These are phyloP conservation scores for Brachionus asplanchnoidis DNA, from an alignment of 1,140 invertebrate genomes.

Conservation along the genomic window DNA sequence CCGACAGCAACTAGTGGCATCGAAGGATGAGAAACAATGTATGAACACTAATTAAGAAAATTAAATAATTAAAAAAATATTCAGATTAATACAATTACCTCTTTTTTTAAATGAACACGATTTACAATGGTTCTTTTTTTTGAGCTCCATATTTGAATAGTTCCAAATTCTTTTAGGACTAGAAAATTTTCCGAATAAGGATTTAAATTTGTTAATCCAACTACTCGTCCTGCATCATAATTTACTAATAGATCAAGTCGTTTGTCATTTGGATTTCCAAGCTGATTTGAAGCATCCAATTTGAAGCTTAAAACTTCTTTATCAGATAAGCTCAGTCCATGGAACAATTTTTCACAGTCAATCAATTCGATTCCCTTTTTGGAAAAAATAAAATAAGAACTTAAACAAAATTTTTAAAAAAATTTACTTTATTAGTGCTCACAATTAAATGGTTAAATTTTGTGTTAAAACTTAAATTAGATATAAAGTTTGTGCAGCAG, in stretches of 20 bases:
- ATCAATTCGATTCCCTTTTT: background rate
- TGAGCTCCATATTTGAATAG: constrained; percentile 18
- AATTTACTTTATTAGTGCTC: constrained; percentile 6
- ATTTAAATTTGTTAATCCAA: background rate
- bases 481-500: background rate
- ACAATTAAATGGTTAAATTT: background rate
- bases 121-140: constrained; percentile 2
- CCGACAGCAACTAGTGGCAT: constrained; percentile 33
- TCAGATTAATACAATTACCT: background rate
- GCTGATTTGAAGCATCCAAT: background rate
- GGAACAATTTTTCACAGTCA: constrained; percentile 14
- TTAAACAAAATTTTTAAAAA: background rate
- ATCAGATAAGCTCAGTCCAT: background rate
- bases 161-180: constrained; percentile 9
- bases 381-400: too few relatives aligned
- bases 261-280: background rate
- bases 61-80: background rate
- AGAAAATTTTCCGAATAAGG: constrained; percentile 17
- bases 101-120: background rate
- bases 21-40: background rate
- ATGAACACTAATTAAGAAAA: constrained; percentile 3
- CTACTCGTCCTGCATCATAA: constrained; percentile 16
- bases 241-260: background rate
- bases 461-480: constrained; percentile 23
- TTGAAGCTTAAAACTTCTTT: constrained; percentile 21